Evolutionary conservation across 1,140 invertebrate species (phyloP).

Genomic region (Rhizoglyphus robini): DNA sequence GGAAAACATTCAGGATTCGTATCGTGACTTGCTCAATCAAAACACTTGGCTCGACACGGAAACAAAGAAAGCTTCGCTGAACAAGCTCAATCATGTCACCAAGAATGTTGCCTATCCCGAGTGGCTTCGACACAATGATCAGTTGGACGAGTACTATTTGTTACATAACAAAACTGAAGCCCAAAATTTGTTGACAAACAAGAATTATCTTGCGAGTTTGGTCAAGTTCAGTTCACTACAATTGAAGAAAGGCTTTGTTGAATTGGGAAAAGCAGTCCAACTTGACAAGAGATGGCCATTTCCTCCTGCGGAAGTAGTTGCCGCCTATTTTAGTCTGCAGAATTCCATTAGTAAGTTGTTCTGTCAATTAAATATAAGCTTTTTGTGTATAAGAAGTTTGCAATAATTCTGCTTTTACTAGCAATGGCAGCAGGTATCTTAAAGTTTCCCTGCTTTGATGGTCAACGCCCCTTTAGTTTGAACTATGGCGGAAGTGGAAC

Average conservation of each 20-base stretch:
- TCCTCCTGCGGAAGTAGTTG: conserved; percentile 33
- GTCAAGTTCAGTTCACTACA: background rate
- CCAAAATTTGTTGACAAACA: background rate
- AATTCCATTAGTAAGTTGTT: conserved; percentile 33
- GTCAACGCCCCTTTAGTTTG: conserved; percentile 30
- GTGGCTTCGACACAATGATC: conserved; percentile 37
- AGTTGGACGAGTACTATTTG: background rate
- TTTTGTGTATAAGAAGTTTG: background rate
- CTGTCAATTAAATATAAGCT: background rate
- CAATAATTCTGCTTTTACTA: background rate
- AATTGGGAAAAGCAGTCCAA: background rate
- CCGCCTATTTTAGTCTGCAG: conserved; percentile 47
- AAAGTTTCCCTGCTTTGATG: conserved; percentile 34
- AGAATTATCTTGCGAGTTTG: background rate
- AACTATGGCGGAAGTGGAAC: conserved; percentile 36
- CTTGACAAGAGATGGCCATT: conserved; percentile 13
- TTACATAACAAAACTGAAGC: background rate
- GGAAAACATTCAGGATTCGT: conserved; percentile 28
- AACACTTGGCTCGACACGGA: conserved; percentile 80
- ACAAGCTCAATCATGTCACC: conserved; percentile 33
- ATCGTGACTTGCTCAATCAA: conserved; percentile 19
- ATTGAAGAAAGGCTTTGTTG: background rate
- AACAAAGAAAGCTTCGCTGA: conserved; percentile 52
- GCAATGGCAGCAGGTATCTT: conserved; percentile 34
- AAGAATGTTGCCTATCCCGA: conserved; percentile 41